phyloP scores from a whole-genome alignment of 2,797 vertebrate species.

The Thamnophis elegans region DNA sequence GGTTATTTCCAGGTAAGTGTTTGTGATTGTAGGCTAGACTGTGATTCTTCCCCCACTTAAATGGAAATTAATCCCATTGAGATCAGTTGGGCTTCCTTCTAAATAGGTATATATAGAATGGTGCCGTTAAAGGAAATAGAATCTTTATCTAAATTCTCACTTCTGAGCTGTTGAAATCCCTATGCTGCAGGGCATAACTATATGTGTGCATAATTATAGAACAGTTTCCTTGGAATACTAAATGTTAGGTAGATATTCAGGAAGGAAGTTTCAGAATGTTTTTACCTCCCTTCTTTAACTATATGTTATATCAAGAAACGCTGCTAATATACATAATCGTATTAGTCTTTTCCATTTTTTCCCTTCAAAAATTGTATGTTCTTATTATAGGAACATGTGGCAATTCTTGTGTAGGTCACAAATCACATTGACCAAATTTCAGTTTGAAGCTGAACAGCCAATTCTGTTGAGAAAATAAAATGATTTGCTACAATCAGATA shows the following conservation, averaged over 20 bases:
- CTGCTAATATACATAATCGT: neutral
- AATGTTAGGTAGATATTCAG: neutral
- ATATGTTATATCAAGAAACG: neutral
- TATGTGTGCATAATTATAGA: neutral
- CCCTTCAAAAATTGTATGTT: neutral
- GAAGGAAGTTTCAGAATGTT: neutral
- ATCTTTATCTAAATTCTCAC: neutral
- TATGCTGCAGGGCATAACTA: neutral
- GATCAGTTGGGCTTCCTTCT: neutral
- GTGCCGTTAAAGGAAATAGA: neutral
- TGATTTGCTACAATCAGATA: conserved; percentile 5
- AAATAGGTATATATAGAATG: neutral
- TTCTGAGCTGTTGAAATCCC: neutral
- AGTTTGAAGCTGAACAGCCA: neutral
- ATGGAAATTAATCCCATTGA: neutral
- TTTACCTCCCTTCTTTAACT: neutral
- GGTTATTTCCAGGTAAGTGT: neutral
- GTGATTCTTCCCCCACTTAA: neutral
- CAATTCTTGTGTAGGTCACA: conserved; percentile 6
- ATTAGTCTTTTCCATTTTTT: neutral
- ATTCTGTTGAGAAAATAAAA: conserved; percentile 25
- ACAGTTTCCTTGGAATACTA: neutral
- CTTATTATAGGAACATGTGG: conserved; percentile 1
- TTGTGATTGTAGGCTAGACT: neutral
- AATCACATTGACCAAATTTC: conserved; percentile 10